Base-by-base conservation (phyloP, 2,113 vertebrate species). In the Sander lucioperca region DNA sequence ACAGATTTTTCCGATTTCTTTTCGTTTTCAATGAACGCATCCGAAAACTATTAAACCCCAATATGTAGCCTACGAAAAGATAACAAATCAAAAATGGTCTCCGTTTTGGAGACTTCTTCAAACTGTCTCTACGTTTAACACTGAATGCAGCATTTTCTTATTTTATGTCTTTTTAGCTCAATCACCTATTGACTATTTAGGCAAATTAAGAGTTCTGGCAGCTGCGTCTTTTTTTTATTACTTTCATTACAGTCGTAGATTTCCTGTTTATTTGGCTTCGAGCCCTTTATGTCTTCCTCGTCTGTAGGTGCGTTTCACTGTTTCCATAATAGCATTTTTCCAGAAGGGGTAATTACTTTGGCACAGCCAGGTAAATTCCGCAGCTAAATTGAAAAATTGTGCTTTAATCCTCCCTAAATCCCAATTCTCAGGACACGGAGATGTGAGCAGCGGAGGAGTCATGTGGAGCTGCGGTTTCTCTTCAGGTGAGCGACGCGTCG, bases 371-470 rank as follows among this genome's bases (percentile, higher is more conserved):
- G 89, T 92, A 84, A 85, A 92, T 86, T 88, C 82, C 72, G 61
- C 61, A 47, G 80, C 66, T 88, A 88, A 91, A 91, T 91, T 91
- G 84, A 92, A 93, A 90, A 89, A 89, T 86, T 89, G 72, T 73
- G 61, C 86, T 87, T 88, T 93, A 92, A 93, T 93, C 89, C 88
- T 73, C 65, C 25, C 79, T 87, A 89, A 94, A 92, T 88, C 88
- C 88, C 73, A 77, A 83, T 81, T 84, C 74, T 86, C 86, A 67
- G 74, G 86, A 86, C 78, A 74, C 77, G 77, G 79, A 81, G 86
- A 83, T 64, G 79, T 69, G 79, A 74, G 84, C 80, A 45, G 82
- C 72, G 30, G 82, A 30, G 90, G 77, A 89, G 65, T 89, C 89
- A 69, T 51, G 84, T 43, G 82, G 90, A 83, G 90, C 87, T 68